Conservation (phyloP, 2,113 vertebrate species). For the Holacanthus passer region DNA sequence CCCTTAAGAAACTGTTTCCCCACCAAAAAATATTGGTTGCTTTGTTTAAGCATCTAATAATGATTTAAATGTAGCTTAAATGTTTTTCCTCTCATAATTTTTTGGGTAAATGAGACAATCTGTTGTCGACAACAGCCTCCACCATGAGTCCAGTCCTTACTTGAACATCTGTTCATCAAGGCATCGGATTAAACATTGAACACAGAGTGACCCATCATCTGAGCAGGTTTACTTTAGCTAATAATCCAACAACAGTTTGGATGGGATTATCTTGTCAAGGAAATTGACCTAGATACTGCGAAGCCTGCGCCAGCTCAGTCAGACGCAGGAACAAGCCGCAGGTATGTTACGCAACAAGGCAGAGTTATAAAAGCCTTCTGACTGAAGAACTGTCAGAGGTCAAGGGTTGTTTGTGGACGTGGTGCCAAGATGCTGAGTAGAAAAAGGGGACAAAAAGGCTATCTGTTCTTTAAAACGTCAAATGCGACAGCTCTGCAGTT, state of each 20-base stretch:
- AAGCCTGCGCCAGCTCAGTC: constrained; percentile 6
- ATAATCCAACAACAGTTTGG: constrained; percentile 71
- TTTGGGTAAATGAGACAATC: not conserved
- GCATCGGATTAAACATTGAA: constrained; percentile 42
- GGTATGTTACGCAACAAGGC: constrained; percentile 58
- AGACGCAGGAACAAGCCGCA: constrained; percentile 40
- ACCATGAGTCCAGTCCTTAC: constrained; percentile 11
- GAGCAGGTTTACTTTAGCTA: constrained; percentile 65
- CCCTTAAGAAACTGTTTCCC: not conserved
- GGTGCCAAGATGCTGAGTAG: not conserved
- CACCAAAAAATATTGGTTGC: not conserved
- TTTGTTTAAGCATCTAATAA: not conserved
- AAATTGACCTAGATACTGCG: constrained; percentile 62
- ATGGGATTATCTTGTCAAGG: constrained; percentile 68
- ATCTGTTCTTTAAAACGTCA: not conserved
- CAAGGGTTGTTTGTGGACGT: not conserved
- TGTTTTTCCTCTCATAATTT: not conserved
- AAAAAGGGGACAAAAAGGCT: not conserved
- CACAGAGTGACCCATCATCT: constrained; percentile 46
- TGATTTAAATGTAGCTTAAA: not conserved
- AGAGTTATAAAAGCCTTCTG: constrained; percentile 25
- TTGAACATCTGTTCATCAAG: constrained; percentile 57
- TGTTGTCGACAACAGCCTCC: not conserved
- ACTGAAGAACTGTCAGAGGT: constrained; percentile 12
- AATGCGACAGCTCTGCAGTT: constrained; percentile 25